phyloP scores from a whole-genome alignment of 1,140 invertebrate genomes.

The Meloidogyne floridensis region DNA sequence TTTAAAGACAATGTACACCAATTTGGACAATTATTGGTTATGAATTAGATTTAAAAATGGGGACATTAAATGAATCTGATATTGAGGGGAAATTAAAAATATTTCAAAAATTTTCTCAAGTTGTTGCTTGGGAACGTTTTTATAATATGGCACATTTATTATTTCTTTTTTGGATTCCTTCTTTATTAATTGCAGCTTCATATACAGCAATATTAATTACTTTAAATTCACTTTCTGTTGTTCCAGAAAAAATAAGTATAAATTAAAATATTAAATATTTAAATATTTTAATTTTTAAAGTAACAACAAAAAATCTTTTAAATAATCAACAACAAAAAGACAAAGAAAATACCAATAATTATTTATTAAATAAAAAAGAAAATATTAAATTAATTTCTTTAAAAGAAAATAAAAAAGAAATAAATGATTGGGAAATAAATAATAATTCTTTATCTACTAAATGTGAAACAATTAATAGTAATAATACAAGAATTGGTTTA shows the following conservation, averaged over 20 bases:
- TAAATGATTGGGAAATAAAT: background rate
- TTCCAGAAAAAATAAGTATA: slow-evolving; percentile 30
- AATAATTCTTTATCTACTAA: too few species aligned
- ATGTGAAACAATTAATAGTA: background rate
- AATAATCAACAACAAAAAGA: background rate
- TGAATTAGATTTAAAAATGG: slow-evolving; percentile 52
- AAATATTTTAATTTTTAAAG: background rate
- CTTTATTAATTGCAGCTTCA: slow-evolving; percentile 53
- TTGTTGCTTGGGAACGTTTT: slow-evolving; percentile 47
- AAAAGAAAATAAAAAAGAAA: slow-evolving; percentile 7
- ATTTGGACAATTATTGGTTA: slow-evolving; percentile 62
- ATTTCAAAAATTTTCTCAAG: slow-evolving; percentile 38
- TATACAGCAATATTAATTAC: slow-evolving; percentile 52
- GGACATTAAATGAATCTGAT: slow-evolving; percentile 31
- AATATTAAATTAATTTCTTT: background rate
- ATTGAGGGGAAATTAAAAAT: slow-evolving; percentile 18
- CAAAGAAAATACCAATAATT: background rate
- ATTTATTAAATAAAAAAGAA: slow-evolving; percentile 2
- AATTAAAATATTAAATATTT: slow-evolving; percentile 2
- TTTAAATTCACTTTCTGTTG: slow-evolving; percentile 49
- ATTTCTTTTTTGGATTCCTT: slow-evolving; percentile 63
- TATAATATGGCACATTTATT: slow-evolving; percentile 59
- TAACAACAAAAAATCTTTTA: background rate
- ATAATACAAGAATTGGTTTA: slow-evolving; percentile 43
- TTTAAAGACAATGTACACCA: slow-evolving; percentile 46